Evolutionary conservation across 2,888 invertebrate species (phyloP), one percentile per base, ranked within the genome.

Genomic region (Bombyx huttoni): DNA sequence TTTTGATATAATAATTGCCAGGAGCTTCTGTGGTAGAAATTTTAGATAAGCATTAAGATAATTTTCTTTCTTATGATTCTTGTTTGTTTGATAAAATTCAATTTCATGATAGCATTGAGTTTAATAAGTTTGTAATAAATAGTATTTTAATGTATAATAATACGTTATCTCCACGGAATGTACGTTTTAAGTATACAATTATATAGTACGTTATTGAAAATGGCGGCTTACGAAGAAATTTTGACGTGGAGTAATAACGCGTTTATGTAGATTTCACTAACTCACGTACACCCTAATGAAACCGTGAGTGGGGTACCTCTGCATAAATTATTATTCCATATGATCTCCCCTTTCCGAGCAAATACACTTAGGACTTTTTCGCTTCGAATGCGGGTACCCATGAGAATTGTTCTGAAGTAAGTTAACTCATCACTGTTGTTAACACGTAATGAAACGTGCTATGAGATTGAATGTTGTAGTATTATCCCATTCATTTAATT

Each of bases 201-300:
- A 12, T 40, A 40, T 10, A 40, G 12, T 40, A 40, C 5, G 8
- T 2, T 12, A 12, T 40, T 8, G 12, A 40, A 40, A 40, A 10
- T 64, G 59, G 60, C 58, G 55, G 60, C 64, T 59, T 58, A 60
- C 54, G 61, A 65, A 67, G 69, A 73, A 75, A 70, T 73, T 71
- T 68, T 60, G 58, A 65, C 60, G 65, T 65, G 47, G 67, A 70
- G 66, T 72, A 72, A 74, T 81, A 81, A 78, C 70, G 65, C 71
- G 66, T 75, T 81, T 81, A 81, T 81, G 78, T 71, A 79, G 68
- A 80, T 78, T 78, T 71, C 68, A 75, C 78, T 75, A 76, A 81
- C 78, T 81, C 67, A 67, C 67, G 65, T 64, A 67, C 66, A 62
- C 65, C 64, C 63, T 78, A 78, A 81, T 81, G 81, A 81, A 81